Conservation (phyloP, 2,797 vertebrate species). For the Pristis pectinata region DNA sequence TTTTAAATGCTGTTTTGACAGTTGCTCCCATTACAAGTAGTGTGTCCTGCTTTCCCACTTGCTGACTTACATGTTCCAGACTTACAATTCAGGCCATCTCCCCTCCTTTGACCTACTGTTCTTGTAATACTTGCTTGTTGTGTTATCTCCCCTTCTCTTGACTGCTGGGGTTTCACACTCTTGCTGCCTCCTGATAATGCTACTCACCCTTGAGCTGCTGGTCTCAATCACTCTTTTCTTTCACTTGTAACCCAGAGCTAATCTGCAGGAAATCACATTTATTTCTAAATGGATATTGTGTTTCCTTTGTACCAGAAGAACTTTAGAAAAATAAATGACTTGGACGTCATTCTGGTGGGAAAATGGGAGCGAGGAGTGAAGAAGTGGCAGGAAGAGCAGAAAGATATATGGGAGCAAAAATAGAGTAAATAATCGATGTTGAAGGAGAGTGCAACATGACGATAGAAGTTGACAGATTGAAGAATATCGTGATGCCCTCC, state of each 20-base stretch:
- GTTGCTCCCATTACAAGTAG: background rate
- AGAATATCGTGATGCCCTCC: background rate
- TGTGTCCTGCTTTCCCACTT: background rate
- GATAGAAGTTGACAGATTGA: background rate
- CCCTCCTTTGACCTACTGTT: background rate
- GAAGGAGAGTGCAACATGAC: background rate
- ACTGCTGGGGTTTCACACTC: background rate
- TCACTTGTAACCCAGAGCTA: background rate
- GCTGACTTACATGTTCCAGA: background rate
- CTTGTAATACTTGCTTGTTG: background rate
- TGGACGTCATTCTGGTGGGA: background rate
- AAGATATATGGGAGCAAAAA: background rate
- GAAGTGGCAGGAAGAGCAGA: background rate
- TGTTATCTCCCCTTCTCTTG: no score
- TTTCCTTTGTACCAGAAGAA: background rate
- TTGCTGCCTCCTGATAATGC: background rate
- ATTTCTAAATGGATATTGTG: background rate
- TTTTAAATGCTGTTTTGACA: background rate
- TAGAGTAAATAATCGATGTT: background rate
- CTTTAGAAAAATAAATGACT: background rate
- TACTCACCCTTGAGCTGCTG: background rate
- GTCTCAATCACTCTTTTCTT: background rate
- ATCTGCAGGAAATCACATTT: background rate
- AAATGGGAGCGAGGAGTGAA: background rate
- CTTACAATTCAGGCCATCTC: background rate